Base-by-base conservation (phyloP, 2,797 vertebrate genomes). In the Scolopax bukidnonensis region DNA sequence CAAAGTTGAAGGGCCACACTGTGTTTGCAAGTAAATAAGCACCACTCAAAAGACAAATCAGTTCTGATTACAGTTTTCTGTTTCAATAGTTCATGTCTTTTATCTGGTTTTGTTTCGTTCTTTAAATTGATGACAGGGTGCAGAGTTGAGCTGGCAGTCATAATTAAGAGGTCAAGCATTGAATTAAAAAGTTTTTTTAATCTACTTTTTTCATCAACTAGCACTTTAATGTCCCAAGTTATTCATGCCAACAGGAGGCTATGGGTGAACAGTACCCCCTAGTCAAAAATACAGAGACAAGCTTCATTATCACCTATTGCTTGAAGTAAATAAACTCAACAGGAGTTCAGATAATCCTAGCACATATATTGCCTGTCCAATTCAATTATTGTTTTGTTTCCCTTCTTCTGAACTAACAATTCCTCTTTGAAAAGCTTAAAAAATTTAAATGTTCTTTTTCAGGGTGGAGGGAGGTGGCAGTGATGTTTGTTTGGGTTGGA, bases 81-180 rank as follows among this genome's bases (percentile, higher is more conserved):
- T 96, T 95, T 71, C 81, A 84, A 95, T 95, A 95, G 93, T 93
- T 81, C 86, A 59, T 13, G 3, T 96, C 96, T 96, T 94, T 93
- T 60, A 90, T 93, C 76, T 92, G 64, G 61, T 89, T 97, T 97
- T 95, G 69, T 96, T 90, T 81, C 57, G 79, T 70, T 96, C 97
- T 98, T 98, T 98, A 97, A 90, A 96, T 79, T 73, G 90, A 98
- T 98, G 97, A 97, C 97, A 98, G 94, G 89, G 92, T 90, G 95
- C 94, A 97, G 91, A 94, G 96, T 96, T 90, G 88, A 97, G 96
- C 86, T 96, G 96, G 96, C 97, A 98, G 91, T 96, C 60, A 91
- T 91, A 97, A 99, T 98, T 97, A 98, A 98, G 97, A 98, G 98
- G 97, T 98, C 97, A 97, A 97, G 94, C 96, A 96, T 30, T 71